These are phyloP conservation scores for Homarus americanus DNA, from an alignment of 1,140 invertebrate species.

Conservation along the genomic window DNA sequence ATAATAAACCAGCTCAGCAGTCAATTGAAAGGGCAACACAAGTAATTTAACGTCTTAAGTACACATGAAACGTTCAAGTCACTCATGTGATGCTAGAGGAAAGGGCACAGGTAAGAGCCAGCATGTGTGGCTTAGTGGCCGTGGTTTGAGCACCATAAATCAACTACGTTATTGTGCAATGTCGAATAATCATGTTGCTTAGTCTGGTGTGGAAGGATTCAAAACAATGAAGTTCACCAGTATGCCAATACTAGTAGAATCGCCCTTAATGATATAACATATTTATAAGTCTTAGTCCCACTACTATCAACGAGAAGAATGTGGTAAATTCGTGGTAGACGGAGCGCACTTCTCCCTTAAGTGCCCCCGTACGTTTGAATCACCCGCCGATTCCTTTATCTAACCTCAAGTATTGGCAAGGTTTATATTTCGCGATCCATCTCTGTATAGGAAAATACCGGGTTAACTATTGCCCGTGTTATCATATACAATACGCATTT, in stretches of 20 bases:
- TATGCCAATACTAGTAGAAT: not conserved
- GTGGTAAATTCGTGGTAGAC: no score
- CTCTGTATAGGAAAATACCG: not conserved
- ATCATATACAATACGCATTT: not conserved
- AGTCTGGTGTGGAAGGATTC: not conserved
- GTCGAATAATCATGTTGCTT: not conserved
- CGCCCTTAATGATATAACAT: no score
- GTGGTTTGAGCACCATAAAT: not conserved
- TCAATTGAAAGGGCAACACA: no score
- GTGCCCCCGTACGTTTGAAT: slow-evolving; percentile 11
- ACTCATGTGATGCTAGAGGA: no score
- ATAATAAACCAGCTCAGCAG: no score
- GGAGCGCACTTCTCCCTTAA: not conserved
- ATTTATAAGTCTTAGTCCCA: no score
- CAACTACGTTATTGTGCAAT: not conserved
- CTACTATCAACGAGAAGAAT: no score
- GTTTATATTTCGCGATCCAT: slow-evolving; percentile 9
- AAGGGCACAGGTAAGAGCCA: no score
- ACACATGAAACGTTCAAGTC: no score
- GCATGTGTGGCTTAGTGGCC: not conserved
- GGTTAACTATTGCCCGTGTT: not conserved
- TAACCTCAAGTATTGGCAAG: not conserved
- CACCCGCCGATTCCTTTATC: slow-evolving; percentile 17
- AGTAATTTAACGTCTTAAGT: no score
- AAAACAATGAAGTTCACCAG: not conserved